Conservation (phyloP, 2,888 invertebrate genomes). For the Drosophila silvestris region DNA sequence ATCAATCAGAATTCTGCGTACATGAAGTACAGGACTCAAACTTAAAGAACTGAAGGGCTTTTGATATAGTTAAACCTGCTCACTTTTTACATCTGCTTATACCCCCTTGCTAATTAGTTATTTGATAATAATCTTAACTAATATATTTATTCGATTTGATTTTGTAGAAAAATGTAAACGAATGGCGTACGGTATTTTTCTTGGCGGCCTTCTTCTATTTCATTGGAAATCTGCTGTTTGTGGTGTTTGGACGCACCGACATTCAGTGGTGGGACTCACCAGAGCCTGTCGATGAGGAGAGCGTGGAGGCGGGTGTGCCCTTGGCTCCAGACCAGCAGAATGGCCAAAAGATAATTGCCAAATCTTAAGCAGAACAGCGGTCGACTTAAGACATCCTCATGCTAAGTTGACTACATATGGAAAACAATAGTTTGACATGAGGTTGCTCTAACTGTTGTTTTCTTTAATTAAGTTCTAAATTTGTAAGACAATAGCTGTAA, state of each 20-base stretch:
- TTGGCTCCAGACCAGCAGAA: slow-evolving; percentile 31
- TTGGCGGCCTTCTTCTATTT: slow-evolving; percentile 87
- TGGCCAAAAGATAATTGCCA: slow-evolving; percentile 25
- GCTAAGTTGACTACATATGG: neutral
- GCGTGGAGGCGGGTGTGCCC: slow-evolving; percentile 58
- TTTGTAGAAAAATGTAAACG: slow-evolving; percentile 79
- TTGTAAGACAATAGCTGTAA: slow-evolving; percentile 39
- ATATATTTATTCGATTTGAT: neutral
- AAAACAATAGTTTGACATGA: slow-evolving; percentile 18
- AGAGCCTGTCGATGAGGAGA: slow-evolving; percentile 58
- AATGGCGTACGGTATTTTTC: slow-evolving; percentile 87
- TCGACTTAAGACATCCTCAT: slow-evolving; percentile 39
- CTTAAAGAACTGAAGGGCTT: neutral
- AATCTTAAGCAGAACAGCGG: slow-evolving; percentile 11
- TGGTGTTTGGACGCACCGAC: slow-evolving; percentile 87
- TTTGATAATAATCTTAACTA: neutral
- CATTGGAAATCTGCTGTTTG: slow-evolving; percentile 86
- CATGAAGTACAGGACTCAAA: neutral
- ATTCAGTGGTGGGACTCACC: slow-evolving; percentile 88
- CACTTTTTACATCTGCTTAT: neutral
- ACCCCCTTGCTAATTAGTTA: neutral
- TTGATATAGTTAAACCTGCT: neutral
- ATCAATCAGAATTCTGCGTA: neutral
- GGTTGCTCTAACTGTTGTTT: slow-evolving; percentile 48
- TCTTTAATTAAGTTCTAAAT: slow-evolving; percentile 39